Evolutionary conservation across 2,797 vertebrate genomes (phyloP).

Genomic region (Ctenosaura bakeri): DNA sequence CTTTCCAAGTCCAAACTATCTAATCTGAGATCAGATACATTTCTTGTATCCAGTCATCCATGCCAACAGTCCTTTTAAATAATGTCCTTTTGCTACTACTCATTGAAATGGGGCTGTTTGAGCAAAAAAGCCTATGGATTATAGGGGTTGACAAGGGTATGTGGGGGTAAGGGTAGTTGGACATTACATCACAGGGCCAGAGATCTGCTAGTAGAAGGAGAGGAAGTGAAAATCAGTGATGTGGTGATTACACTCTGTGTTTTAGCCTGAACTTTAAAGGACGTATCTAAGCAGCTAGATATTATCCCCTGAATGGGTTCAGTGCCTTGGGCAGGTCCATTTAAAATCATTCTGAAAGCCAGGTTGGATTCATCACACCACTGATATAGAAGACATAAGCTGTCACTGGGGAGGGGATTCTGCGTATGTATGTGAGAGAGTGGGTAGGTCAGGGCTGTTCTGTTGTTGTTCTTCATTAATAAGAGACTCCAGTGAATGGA

Average conservation of each 20-base stretch:
- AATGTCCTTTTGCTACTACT: not conserved
- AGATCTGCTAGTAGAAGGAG: not conserved
- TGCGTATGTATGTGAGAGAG: not conserved
- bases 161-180: not conserved
- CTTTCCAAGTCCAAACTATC: not conserved
- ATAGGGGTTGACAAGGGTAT: not conserved
- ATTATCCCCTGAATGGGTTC: too few relatives aligned
- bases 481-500: not conserved
- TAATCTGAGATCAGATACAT: not conserved
- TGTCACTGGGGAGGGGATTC: too few relatives aligned
- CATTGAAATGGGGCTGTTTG: not conserved
- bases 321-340: too few relatives aligned
- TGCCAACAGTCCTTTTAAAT: not conserved
- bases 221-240: not conserved
- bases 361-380: too few relatives aligned
- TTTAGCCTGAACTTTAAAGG: too few relatives aligned
- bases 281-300: too few relatives aligned
- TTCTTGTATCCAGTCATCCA: constrained; percentile 10
- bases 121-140: not conserved
- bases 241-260: not conserved
- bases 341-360: too few relatives aligned
- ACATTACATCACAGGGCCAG: not conserved
- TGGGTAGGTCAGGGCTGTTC: not conserved
- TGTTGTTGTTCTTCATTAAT: not conserved
- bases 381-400: too few relatives aligned